Evolutionary conservation across 1,140 invertebrate species (phyloP).

Genomic region (Drosophila pseudoobscura): DNA sequence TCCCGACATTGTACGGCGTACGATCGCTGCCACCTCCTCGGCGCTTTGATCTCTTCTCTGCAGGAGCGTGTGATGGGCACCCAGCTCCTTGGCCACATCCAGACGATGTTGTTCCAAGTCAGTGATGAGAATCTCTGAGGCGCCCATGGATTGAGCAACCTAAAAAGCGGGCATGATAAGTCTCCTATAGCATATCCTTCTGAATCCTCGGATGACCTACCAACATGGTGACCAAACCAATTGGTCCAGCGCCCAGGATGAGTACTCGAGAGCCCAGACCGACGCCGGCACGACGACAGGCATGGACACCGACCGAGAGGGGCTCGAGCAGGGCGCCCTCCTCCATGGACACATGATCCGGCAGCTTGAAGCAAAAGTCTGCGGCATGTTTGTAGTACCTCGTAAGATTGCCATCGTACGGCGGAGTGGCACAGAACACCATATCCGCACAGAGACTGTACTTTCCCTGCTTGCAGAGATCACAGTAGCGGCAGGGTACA

Average conservation of each 20-base stretch:
- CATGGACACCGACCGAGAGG: constrained; percentile 95
- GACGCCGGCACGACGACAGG: constrained; percentile 91
- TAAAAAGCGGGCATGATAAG: not conserved
- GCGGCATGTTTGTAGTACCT: constrained; percentile 95
- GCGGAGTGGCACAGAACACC: constrained; percentile 95
- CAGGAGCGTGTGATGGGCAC: constrained; percentile 90
- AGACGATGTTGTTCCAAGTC: constrained; percentile 91
- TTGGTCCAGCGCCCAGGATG: constrained; percentile 95
- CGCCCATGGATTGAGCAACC: constrained; percentile 94
- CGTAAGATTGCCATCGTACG: constrained; percentile 92
- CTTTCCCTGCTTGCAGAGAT: constrained; percentile 92
- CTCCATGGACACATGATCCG: constrained; percentile 94
- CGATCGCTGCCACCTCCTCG: constrained; percentile 86
- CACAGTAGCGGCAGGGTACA: constrained; percentile 92
- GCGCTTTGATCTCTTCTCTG: constrained; percentile 85
- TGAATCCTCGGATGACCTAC: constrained; percentile 66
- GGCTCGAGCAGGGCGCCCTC: constrained; percentile 97
- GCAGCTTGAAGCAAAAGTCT: constrained; percentile 97
- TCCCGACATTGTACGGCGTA: constrained; percentile 87
- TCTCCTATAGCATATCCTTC: not conserved
- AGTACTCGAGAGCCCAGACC: constrained; percentile 90
- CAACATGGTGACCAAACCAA: constrained; percentile 93
- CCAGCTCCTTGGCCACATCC: constrained; percentile 91
- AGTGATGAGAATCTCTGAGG: constrained; percentile 91
- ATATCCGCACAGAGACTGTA: constrained; percentile 96